These are phyloP conservation scores for Botrylloides violaceus DNA, from an alignment of 23 tunicate species.

Conservation along the genomic window DNA sequence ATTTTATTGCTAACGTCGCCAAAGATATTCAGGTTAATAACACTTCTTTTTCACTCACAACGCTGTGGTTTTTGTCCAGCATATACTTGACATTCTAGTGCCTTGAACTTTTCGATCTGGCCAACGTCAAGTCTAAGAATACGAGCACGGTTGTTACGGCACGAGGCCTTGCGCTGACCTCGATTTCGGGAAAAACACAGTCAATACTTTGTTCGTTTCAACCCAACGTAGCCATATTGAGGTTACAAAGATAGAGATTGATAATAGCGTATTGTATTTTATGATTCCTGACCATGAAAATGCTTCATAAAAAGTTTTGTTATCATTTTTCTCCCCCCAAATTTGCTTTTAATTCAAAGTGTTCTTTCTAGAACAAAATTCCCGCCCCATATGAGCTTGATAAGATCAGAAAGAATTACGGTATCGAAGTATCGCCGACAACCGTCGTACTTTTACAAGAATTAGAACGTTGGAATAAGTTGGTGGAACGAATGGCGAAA, in stretches of 20 bases:
- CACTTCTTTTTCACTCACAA: not conserved
- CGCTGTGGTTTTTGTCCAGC: too few species aligned
- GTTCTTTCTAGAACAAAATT: constrained; percentile 51
- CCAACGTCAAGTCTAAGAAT: too few species aligned
- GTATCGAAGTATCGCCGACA: constrained; percentile 70
- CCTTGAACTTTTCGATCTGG: too few species aligned
- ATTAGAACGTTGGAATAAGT: constrained; percentile 91
- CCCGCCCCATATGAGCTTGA: constrained; percentile 89
- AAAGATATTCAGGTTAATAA: constrained; percentile 82
- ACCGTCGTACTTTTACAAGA: constrained; percentile 96
- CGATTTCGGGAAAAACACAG: too few species aligned
- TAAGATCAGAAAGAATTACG: constrained; percentile 76
- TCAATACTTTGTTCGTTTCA: too few species aligned
- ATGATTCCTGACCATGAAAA: not conserved
- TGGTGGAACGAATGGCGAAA: constrained; percentile 82
- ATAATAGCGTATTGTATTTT: not conserved
- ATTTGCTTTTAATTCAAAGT: not conserved
- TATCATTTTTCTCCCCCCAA: not conserved
- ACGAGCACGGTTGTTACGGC: too few species aligned
- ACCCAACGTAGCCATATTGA: too few species aligned
- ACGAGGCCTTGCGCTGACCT: too few species aligned
- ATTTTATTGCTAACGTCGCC: constrained; percentile 86
- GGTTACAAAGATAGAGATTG: too few species aligned
- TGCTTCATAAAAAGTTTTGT: not conserved
- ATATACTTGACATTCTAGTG: too few species aligned